Evolutionary conservation across 2,797 vertebrate genomes (phyloP).

Genomic region (Chloroceryle amazona): DNA sequence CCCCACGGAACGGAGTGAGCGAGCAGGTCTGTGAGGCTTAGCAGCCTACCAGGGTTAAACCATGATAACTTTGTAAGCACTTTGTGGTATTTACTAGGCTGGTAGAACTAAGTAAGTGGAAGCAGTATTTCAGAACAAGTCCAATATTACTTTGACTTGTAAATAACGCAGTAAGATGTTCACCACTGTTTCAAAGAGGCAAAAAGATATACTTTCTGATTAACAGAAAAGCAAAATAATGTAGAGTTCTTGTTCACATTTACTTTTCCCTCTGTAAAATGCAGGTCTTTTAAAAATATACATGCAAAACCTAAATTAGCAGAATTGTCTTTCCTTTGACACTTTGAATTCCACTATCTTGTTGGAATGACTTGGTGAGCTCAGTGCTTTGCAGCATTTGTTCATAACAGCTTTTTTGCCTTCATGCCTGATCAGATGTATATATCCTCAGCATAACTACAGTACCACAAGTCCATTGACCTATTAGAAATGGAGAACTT

Average conservation of each 20-base stretch:
- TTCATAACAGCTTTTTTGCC: background rate
- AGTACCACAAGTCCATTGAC: background rate
- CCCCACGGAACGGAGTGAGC: fast-evolving
- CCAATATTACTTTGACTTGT: background rate
- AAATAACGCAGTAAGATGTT: background rate
- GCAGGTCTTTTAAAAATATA: background rate
- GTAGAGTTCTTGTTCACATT: background rate
- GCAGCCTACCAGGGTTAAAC: background rate
- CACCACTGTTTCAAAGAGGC: background rate
- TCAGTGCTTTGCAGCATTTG: background rate
- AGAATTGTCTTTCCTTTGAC: background rate
- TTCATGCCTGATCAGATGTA: background rate
- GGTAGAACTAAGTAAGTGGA: constrained; percentile 14
- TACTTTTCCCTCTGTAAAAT: background rate
- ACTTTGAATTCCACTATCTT: background rate
- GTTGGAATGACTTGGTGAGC: background rate
- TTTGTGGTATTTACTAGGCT: background rate
- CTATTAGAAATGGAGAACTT: background rate
- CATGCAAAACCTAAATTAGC: background rate
- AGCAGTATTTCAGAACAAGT: background rate
- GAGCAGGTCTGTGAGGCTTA: background rate
- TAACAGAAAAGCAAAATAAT: background rate
- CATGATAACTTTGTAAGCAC: background rate
- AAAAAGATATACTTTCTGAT: background rate
- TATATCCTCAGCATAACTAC: background rate